Base-by-base conservation (phyloP, 2,113 vertebrate species). In the Corythaixoides concolor region DNA sequence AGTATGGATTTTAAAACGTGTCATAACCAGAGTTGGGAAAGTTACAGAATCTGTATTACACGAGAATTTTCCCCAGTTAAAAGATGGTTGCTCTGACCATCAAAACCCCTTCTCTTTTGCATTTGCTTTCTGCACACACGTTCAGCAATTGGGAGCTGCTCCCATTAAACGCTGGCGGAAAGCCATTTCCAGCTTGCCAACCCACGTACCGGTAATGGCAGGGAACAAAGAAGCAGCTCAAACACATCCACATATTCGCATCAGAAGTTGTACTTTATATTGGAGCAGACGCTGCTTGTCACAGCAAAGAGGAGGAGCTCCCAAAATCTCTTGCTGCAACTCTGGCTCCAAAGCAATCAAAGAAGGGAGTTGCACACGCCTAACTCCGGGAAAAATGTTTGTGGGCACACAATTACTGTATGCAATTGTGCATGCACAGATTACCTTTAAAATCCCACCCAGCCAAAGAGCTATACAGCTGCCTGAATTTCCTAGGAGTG, bases 101-200 rank as follows among this genome's bases (percentile, higher is more conserved):
- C 89, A 88, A 93, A 78, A 4, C 50, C 16, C 28, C 15, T 32
- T 41, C 74, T 37, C 66, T 74, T 88, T 66, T 59, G 55, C 89
- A 93, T 95, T 94, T 96, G 78, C 74, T 96, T 95, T 95, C 89
- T 39, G 55, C 55, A 50, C 85, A 85, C 95, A 85, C 5, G 0
- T 85, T 95, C 84, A 85, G 94, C 93, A 91, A 67, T 11, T 70
- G 93, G 87, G 89, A 95, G 93, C 70, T 95, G 81, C 91, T 97
- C 84, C 95, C 89, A 95, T 96, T 95, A 95, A 95, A 89, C 0
- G 1, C 81, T 97, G 95, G 95, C 84, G 1, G 85, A 88, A 88
- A 91, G 92, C 94, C 97, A 97, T 19, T 94, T 93, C 60, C 93
- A 95, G 86, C 91, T 83, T 95, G 91, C 94, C 95, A 97, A 43